Evolutionary conservation across 1,140 invertebrate species (phyloP), one percentile per base, ranked within the genome.

Genomic region (Drosophila ercepeae): DNA sequence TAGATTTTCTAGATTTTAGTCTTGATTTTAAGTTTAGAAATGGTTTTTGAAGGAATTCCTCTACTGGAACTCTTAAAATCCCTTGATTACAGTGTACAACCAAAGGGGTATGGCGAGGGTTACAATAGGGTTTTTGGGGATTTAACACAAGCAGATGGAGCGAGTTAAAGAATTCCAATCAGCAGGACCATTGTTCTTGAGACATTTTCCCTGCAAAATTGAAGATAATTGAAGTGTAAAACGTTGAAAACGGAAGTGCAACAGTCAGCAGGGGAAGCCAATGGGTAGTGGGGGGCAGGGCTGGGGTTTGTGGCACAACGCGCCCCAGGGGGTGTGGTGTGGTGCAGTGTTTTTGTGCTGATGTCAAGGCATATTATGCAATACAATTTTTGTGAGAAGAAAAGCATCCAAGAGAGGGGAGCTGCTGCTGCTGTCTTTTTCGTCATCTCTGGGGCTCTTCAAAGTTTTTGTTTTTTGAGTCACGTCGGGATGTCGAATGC

Each of bases 141-240:
- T 13, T 4, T 14, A 13, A 50, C 49, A 52, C 49, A 49, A 75
- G 73, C 75, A 86, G 75, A 77, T 86, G 81, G 82, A 88, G 61
- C 69, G 69, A 74, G 82, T 86, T 86, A 86, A 86, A 86, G 82
- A 88, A 86, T 86, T 86, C 82, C 82, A 86, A 86, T 86, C 82
- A 86, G 74, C 82, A 86, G 60, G 68, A 67, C 82, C 75, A 86
- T 86, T 88, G 82, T 86, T 86, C 82, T 86, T 88, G 82, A 86
- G 82, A 86, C 82, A 81, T 86, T 86, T 73, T 78, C 58, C 69
- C 82, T 53, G 82, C 60, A 74, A 86, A 86, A 86, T 86, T 86
- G 82, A 86, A 86, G 82, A 86, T 86, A 86, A 86, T 86, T 86
- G 82, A 86, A 86, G 82, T 86, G 82, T 86, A 82, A 88, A 86